A percentile compares a stretch with the other conserved stretches of the same genome.
Evolutionary conservation across 2,888 invertebrate species (phyloP).

Genomic region (Pterostichus niger): DNA sequence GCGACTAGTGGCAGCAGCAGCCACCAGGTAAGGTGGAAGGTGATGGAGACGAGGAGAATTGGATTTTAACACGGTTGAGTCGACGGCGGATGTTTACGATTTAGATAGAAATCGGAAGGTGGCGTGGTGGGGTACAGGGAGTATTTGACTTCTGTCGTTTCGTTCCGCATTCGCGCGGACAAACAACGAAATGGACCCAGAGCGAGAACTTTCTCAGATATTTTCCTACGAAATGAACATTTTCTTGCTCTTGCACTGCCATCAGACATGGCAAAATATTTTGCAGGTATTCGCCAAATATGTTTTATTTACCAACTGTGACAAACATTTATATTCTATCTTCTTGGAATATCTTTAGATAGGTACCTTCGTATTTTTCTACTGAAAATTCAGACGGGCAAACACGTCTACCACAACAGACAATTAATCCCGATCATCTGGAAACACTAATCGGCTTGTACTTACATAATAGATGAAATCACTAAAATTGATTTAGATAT

Average conservation of each 20-base stretch:
- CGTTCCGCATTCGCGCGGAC: not conserved
- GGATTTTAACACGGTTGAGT: conserved; percentile 63
- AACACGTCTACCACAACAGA: too few relatives aligned
- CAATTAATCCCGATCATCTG: too few relatives aligned
- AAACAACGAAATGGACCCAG: conserved; percentile 33
- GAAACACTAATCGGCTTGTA: too few relatives aligned
- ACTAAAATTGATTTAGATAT: too few relatives aligned
- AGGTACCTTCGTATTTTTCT: too few relatives aligned
- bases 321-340: conserved; percentile 15
- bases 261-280: conserved; percentile 36
- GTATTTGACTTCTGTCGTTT: conserved; percentile 25
- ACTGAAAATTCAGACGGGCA: too few relatives aligned
- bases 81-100: conserved; percentile 59
- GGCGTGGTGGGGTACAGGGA: not conserved
- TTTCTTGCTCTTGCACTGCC: not conserved
- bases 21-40: conserved; percentile 9
- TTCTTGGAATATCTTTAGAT: not conserved
- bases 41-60: conserved; percentile 45
- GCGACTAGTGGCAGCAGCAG: not conserved
- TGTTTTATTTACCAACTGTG: conserved; percentile 34
- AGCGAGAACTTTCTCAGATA: not conserved
- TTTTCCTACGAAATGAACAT: conserved; percentile 1
- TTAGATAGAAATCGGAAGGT: conserved; percentile 59
- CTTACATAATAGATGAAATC: too few relatives aligned
- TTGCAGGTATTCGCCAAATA: conserved; percentile 5